These are phyloP conservation scores for Leptinotarsa lineolata DNA, from an alignment of 1,140 invertebrate genomes.

Conservation along the genomic window DNA sequence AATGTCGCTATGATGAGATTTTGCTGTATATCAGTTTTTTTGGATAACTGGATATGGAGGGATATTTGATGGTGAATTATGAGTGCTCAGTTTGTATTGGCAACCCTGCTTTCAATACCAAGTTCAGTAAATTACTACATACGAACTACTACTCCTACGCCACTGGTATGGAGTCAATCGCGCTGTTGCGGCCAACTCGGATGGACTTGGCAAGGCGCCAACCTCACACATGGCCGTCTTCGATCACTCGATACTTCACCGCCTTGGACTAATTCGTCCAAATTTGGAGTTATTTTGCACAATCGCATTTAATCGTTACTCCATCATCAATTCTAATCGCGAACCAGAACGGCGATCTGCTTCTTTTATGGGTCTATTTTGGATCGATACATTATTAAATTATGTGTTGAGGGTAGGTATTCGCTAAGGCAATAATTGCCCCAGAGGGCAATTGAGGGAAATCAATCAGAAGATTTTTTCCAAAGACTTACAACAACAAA, in stretches of 20 bases:
- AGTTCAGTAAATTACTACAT: background rate
- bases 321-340: constrained; percentile 2
- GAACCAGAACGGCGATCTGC: background rate
- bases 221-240: constrained; percentile 29
- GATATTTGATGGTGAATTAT: too few relatives aligned
- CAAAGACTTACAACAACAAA: too few relatives aligned
- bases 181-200: constrained; percentile 1
- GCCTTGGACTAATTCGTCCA: constrained; percentile 35
- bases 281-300: constrained; percentile 34
- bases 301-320: constrained; percentile 13
- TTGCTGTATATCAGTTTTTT: too few relatives aligned
- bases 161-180: background rate
- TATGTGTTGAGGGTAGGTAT: too few relatives aligned
- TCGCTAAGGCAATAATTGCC: too few relatives aligned
- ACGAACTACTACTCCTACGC: background rate
- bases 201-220: constrained; percentile 25
- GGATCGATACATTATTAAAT: too few relatives aligned
- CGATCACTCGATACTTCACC: constrained; percentile 20
- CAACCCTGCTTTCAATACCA: background rate
- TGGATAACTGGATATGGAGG: too few relatives aligned
- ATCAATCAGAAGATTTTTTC: too few relatives aligned
- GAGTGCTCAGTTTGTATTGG: too few relatives aligned
- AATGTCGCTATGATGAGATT: too few relatives aligned
- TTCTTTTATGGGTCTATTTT: too few relatives aligned
- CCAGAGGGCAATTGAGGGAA: too few relatives aligned